Evolutionary conservation across 1,140 invertebrate species (phyloP), one percentile per base, ranked within the genome.

Genomic region (Coptotermes formosanus): DNA sequence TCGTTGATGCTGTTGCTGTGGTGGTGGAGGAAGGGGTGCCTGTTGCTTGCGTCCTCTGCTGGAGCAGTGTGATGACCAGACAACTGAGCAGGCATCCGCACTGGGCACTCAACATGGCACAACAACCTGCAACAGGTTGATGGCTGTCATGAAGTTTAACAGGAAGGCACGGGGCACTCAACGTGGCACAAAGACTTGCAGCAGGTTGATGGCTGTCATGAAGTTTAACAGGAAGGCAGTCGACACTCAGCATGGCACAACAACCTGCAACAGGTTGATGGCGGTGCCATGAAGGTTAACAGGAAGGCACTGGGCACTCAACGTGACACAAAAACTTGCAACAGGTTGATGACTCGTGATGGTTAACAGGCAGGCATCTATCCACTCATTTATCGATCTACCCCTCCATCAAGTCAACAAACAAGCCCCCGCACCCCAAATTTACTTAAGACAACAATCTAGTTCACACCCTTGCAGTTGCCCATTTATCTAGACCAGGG

Each of bases 81-180:
- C 86, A 86, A 83, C 86, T 81, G 30, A 86, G 83, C 82, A 86
- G 52, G 82, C 86, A 86, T 45, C 86, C 86, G 86, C 86, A 86
- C 83, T 86, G 86, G 30, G 82, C 86, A 52, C 83, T 86, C 86
- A 86, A 55, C 86, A 86, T 86, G 82, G 48, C 83, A 83, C 85
- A 48, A 75, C 85, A 32, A 69, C 85, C 85, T 86, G 85, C 69
- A 75, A 82, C 85, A 85, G 0, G 81, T 55, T 55, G 52, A 21
- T 16, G 19, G 2, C 2, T 48, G 52, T 55, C 52, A 55, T 21
- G 19, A 55, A 55, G 1, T 8, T 55, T 2, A 2, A 38, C 38
- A 38, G 38, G 38, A 38, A 38, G 38, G 85, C 85, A 86, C 82
- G 83, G 85, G 25, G 81, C 85, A 45, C 82, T 86, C 85, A 86